These are phyloP conservation scores for Halocynthia aurantium DNA, from an alignment of 23 tunicate species.

Conservation along the genomic window DNA sequence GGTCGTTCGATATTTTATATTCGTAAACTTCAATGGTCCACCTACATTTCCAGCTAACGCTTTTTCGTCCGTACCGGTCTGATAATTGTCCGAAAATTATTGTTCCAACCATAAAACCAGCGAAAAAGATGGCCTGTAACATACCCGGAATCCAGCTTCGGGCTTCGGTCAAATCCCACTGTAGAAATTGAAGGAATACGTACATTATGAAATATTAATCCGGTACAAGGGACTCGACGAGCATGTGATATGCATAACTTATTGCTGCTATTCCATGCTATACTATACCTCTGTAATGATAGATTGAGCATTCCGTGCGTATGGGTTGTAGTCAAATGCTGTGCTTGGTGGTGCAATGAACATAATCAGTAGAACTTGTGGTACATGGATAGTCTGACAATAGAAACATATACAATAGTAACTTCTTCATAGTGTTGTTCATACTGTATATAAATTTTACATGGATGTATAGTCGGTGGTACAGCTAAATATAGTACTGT, in stretches of 20 bases:
- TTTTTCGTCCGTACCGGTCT: slow-evolving; percentile 7
- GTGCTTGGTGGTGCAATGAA: neutral
- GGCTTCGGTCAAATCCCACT: slow-evolving; percentile 21
- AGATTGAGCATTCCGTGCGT: neutral
- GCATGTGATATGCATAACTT: neutral
- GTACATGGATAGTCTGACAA: neutral
- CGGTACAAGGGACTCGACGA: neutral
- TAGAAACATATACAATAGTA: too few relatives aligned
- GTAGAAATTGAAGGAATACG: neutral
- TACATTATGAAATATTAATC: too few relatives aligned
- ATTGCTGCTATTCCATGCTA: neutral
- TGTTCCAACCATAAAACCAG: slow-evolving; percentile 14
- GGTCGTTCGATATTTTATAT: too few relatives aligned
- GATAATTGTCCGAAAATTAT: slow-evolving; percentile 10
- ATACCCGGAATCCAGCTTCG: slow-evolving; percentile 6
- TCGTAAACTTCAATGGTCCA: neutral
- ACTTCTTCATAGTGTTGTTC: too few relatives aligned
- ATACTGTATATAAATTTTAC: too few relatives aligned
- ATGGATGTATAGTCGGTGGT: too few relatives aligned
- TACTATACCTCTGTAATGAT: slow-evolving; percentile 5
- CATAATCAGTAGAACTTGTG: slow-evolving; percentile 1
- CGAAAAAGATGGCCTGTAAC: slow-evolving; percentile 9
- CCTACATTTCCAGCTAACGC: slow-evolving; percentile 3
- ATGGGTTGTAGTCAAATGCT: slow-evolving; percentile 2
- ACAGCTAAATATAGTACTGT: too few relatives aligned